phyloP scores from a whole-genome alignment of 1,140 invertebrate genomes.

The Steinernema feltiae region DNA sequence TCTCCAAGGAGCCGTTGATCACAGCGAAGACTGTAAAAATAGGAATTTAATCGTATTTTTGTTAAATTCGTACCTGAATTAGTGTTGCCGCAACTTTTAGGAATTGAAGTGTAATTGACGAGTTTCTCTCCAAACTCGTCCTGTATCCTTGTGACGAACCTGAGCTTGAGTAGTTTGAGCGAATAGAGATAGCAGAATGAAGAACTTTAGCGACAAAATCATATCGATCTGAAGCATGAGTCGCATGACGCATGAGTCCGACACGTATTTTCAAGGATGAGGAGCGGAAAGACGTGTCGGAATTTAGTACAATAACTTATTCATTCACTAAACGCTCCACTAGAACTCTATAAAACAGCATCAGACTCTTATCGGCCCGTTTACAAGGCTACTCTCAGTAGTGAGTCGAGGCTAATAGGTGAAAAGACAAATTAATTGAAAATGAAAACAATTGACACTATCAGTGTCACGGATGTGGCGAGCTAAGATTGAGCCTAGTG shows the following conservation, averaged over 20 bases:
- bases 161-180: neutral
- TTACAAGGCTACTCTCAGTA: neutral
- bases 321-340: neutral
- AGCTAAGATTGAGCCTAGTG: neutral
- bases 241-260: neutral
- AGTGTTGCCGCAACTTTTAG: constrained; percentile 20
- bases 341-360: neutral
- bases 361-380: neutral
- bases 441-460: neutral
- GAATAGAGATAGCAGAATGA: neutral
- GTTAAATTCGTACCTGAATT: constrained; percentile 21
- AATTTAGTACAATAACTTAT: neutral
- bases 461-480: neutral
- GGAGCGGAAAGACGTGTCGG: neutral
- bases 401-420: no score
- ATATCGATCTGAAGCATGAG: neutral
- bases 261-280: no score
- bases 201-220: neutral
- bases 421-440: neutral
- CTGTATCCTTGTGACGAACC: neutral
- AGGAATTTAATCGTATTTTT: neutral
- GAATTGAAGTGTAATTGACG: neutral
- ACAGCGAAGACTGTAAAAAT: constrained; percentile 10
- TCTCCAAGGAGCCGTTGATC: constrained; percentile 25
- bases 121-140: constrained; percentile 1